Base-by-base conservation (phyloP, 2,888 invertebrate genomes). In the Tubulanus polymorphus region DNA sequence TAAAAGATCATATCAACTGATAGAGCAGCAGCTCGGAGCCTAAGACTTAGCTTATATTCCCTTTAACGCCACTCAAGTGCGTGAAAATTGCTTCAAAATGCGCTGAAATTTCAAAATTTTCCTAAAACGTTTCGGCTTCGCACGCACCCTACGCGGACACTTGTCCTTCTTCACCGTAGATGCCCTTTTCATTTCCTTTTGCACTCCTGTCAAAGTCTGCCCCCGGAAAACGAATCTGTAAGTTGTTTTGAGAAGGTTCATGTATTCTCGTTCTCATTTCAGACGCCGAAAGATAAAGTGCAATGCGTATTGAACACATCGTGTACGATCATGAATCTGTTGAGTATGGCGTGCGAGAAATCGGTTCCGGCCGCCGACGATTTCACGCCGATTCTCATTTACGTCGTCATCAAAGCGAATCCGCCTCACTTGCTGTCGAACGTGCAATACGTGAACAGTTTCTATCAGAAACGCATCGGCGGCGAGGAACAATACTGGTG, bases 401-500 rank as follows among this genome's bases (percentile, higher is more conserved):
- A 89, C 81, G 93, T 99, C 63, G 87, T 97, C 66, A 91, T 97
- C 67, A 93, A 91, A 90, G 93, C 94, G 53, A 96, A 96, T 84
- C 96, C 96, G 1, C 89, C 91, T 37, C 90, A 91, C 56, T 83
- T 97, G 58, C 84, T 97, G 56, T 96, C 96, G 12, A 96, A 94
- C 28, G 87, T 97, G 47, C 94, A 97, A 81, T 93, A 94, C 79
- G 93, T 99, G 64, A 90, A 89, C 79, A 93, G 91, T 68, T 92
- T 93, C 79, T 92, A 91, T 73, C 90, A 88, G 55, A 84, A 86
- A 63, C 86, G 88, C 61, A 83, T 95, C 57, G 84, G 85, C 61
- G 95, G 95, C 50, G 93, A 94, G 80, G 91, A 93, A 72, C 88
- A 90, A 70, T 99, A 97, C 81, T 95, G 94, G 89, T 97, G 96